Percentiles rank a stretch among this genome's conserved stretches.
Evolutionary conservation across 2,888 invertebrate species (phyloP).

Genomic region (Folsomia candida): DNA sequence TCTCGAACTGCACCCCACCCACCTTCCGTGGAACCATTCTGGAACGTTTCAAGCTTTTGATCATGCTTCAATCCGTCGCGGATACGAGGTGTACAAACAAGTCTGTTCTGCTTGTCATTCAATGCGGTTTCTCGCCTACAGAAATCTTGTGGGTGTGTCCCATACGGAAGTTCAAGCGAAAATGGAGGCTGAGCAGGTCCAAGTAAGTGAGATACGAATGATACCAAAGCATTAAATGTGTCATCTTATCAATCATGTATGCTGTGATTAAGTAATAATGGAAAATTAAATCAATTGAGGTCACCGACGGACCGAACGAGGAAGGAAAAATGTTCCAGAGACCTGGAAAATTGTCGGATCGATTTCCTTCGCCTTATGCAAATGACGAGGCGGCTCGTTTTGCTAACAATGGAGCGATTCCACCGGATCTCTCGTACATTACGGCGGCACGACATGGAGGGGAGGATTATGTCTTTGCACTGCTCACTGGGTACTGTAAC

Average conservation of each 20-base stretch:
- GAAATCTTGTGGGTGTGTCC: slow-evolving; percentile 77
- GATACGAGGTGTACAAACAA: slow-evolving; percentile 97
- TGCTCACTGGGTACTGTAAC: slow-evolving; percentile 93
- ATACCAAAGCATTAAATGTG: slow-evolving; percentile 31
- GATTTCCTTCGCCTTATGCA: slow-evolving; percentile 87
- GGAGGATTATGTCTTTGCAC: slow-evolving; percentile 91
- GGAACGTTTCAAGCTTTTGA: slow-evolving; percentile 77
- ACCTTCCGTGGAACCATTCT: slow-evolving; percentile 80
- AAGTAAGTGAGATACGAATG: slow-evolving; percentile 54
- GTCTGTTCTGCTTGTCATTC: slow-evolving; percentile 99
- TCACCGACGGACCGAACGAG: slow-evolving; percentile 85
- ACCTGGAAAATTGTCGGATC: slow-evolving; percentile 92
- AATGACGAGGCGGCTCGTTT: slow-evolving; percentile 96
- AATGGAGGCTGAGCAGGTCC: slow-evolving; percentile 84
- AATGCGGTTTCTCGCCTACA: slow-evolving; percentile 82
- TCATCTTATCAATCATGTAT: slow-evolving; percentile 12
- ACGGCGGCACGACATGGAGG: slow-evolving; percentile 82
- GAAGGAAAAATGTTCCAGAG: slow-evolving; percentile 83
- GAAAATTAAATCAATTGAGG: slow-evolving; percentile 55
- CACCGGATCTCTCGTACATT: slow-evolving; percentile 91
- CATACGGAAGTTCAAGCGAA: slow-evolving; percentile 97
- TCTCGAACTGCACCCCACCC: slow-evolving; percentile 75
- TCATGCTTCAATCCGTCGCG: slow-evolving; percentile 82
- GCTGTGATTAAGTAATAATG: slow-evolving; percentile 41
- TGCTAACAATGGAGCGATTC: slow-evolving; percentile 94